phyloP scores from a whole-genome alignment of 1,140 invertebrate species.

The Drosophila arizonae region DNA sequence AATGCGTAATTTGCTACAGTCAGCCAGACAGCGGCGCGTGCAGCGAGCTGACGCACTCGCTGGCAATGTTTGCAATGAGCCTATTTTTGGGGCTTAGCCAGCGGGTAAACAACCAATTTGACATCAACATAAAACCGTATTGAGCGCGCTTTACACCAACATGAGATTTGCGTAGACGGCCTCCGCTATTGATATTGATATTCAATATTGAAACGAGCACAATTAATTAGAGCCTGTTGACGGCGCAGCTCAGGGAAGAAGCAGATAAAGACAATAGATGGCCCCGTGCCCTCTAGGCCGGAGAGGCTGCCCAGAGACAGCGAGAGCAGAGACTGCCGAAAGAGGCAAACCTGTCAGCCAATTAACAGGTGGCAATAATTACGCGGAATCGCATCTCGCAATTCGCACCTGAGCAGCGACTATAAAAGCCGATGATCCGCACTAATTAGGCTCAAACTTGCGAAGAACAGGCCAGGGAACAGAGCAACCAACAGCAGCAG shows the following conservation, averaged over 20 bases:
- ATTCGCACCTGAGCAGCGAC: constrained; percentile 37
- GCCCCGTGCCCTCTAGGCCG: not conserved
- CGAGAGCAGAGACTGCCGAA: constrained; percentile 6
- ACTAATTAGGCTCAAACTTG: constrained; percentile 75
- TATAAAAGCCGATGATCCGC: constrained; percentile 69
- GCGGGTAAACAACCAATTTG: constrained; percentile 26
- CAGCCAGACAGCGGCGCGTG: constrained; percentile 45
- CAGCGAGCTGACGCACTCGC: not conserved
- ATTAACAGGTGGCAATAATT: constrained; percentile 77
- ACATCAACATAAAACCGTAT: not conserved
- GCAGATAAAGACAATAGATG: constrained; percentile 61
- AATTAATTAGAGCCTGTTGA: constrained; percentile 78
- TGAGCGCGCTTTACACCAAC: constrained; percentile 37
- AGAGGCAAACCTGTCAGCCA: constrained; percentile 69
- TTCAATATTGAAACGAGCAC: constrained; percentile 62
- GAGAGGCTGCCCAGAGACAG: constrained; percentile 47
- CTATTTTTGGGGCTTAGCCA: constrained; percentile 56
- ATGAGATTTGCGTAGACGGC: constrained; percentile 69
- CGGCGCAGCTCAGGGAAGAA: not conserved
- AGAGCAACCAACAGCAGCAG: constrained; percentile 24
- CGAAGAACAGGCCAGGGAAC: constrained; percentile 52
- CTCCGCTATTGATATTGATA: constrained; percentile 7
- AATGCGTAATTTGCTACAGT: constrained; percentile 50
- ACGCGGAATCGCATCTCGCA: constrained; percentile 73
- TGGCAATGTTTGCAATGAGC: constrained; percentile 58